Conservation (phyloP, 2,113 vertebrate genomes). For the Bos indicus region DNA sequence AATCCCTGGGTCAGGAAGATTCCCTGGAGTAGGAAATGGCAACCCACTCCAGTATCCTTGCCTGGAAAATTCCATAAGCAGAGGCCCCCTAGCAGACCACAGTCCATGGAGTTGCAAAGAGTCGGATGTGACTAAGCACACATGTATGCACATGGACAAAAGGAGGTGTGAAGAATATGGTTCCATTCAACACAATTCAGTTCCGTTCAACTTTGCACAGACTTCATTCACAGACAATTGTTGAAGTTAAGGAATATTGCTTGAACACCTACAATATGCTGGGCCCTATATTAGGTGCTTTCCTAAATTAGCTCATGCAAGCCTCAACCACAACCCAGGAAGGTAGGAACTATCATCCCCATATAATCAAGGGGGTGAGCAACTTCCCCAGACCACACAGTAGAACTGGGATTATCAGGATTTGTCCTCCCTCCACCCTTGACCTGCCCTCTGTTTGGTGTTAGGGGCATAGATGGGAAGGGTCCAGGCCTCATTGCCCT, state of each 20-base stretch:
- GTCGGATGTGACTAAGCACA: not conserved
- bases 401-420: not conserved
- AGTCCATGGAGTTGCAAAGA: not conserved
- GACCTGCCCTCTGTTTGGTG: not conserved
- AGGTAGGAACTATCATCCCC: not conserved
- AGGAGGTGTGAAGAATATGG: not conserved
- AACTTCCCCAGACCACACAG: not conserved
- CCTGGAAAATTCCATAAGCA: not conserved
- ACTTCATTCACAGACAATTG: not conserved
- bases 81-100: not conserved
- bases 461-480: not conserved
- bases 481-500: not conserved
- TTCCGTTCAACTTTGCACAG: not conserved
- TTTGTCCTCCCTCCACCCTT: not conserved
- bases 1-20: not conserved
- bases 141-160: not conserved
- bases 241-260: not conserved
- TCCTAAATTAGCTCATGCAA: not conserved
- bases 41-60: not conserved
- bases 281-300: not conserved
- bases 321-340: not conserved
- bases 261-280: not conserved
- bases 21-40: not conserved
- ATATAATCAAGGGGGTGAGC: not conserved
- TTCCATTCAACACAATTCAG: not conserved